A percentile compares a stretch with the other conserved stretches of the same genome.
Conservation (phyloP, 2,113 vertebrate species). For the Lophotis ruficrista region DNA sequence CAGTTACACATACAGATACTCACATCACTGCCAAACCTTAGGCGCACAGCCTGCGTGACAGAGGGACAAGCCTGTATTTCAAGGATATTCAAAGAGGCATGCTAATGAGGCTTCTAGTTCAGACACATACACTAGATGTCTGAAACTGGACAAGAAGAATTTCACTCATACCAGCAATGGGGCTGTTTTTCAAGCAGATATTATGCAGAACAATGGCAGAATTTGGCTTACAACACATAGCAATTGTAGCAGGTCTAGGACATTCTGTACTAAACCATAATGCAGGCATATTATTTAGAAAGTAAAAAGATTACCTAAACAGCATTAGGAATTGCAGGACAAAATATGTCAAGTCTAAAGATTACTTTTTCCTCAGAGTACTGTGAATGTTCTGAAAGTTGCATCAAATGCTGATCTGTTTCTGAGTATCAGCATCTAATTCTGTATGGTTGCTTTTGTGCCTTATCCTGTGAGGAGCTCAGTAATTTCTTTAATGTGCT, state of each 20-base stretch:
- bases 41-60: not conserved
- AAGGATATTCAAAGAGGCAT: not conserved
- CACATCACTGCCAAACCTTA: not conserved
- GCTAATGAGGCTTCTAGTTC: not conserved
- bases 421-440: not conserved
- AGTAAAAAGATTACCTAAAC: not conserved
- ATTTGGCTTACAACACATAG: not conserved
- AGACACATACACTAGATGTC: not conserved
- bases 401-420: not conserved
- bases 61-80: not conserved
- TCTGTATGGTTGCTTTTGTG: not conserved
- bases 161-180: not conserved
- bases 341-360: not conserved
- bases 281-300: not conserved
- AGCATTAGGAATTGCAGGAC: not conserved
- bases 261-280: not conserved
- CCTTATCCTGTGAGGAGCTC: not conserved
- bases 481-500: not conserved
- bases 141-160: not conserved
- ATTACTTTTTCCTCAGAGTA: not conserved
- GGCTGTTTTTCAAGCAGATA: not conserved
- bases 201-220: not conserved
- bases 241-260: not conserved
- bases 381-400: not conserved
- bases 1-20: not conserved